A percentile compares a stretch with the other conserved stretches of the same genome.
Conservation (phyloP, 2,888 invertebrate genomes). For the Dione vanillae region DNA sequence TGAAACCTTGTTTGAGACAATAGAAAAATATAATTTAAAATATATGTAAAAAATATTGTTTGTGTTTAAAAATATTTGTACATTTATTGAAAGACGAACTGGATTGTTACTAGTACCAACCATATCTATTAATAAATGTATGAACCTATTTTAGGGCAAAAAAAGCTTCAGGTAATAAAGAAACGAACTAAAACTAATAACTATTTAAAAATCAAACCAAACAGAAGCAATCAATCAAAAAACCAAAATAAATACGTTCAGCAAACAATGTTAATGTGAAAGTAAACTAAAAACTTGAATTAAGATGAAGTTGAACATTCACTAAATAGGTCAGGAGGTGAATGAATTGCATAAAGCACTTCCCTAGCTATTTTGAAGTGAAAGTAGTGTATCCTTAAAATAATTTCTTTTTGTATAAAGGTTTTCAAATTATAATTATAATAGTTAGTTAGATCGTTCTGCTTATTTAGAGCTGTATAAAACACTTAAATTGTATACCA, state of each 20-base stretch:
- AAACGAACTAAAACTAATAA: background rate
- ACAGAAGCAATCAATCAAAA: background rate
- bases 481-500: too few species aligned
- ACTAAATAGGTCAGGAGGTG: slow-evolving; percentile 42
- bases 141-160: too few species aligned
- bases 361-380: slow-evolving; percentile 3
- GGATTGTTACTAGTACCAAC: too few species aligned
- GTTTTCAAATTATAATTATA: too few species aligned
- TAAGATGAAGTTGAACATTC: slow-evolving; percentile 39
- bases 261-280: slow-evolving; percentile 18
- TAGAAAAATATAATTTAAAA: background rate
- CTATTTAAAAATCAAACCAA: slow-evolving; percentile 1
- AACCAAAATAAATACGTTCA: background rate
- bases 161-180: too few species aligned
- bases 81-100: background rate
- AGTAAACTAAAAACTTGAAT: slow-evolving; percentile 25
- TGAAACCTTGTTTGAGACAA: slow-evolving; percentile 5
- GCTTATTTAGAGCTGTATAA: too few species aligned
- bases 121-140: too few species aligned
- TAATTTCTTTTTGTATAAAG: too few species aligned
- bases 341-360: slow-evolving; percentile 37
- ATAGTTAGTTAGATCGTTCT: background rate
- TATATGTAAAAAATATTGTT: background rate
- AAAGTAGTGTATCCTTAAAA: slow-evolving; percentile 17
- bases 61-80: background rate